Base-by-base conservation (phyloP, 2,888 invertebrate genomes). In the Dioctria rufipes region DNA sequence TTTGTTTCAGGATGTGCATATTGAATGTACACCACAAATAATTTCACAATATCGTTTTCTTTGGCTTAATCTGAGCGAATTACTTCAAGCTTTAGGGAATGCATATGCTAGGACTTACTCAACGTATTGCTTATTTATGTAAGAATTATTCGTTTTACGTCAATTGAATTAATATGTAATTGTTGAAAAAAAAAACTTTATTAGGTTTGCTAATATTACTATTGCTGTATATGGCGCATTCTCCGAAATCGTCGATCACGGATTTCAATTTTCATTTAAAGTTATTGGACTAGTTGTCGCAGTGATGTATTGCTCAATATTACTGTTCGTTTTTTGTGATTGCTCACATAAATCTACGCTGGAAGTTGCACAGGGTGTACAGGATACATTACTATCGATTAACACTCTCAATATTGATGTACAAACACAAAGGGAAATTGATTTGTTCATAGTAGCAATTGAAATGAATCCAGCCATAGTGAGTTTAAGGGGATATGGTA, bases 381-480 rank as follows among this genome's bases (percentile, higher is more conserved):
- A 93, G 85, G 91, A 91, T 42, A 91, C 92, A 3, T 86, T 93
- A 37, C 88, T 93, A 49, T 90, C 91, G 2, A 90, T 93, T 4
- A 90, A 92, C 83, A 88, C 93, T 60, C 86, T 90, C n/a, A 88
- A 90, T 49, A 90, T 92, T 0, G 93, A 93, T 85, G 87, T 90
- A 83, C 91, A 90, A 8, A 91, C 93, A 6, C 91, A 92, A 81
- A 92, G 91, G 87, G 93, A 93, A 93, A 92, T 93, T 83, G 93
- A 93, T 86, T 90, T 93, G 82, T 93, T 93, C 87, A 91, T 93
- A 83, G 91, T 91, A 84, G 93, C 93, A 0, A 93, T 93, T 73
- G 91, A 93, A 86, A 92, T 93, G 92, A 93, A 93, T 86, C 93
- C 93, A 4, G 93, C 93, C 0, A 92, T 92, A 25, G 93, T 93